A percentile compares a stretch with the other conserved stretches of the same genome.
Conservation (phyloP, 2,797 vertebrate species). For the Aphelocoma californica region DNA sequence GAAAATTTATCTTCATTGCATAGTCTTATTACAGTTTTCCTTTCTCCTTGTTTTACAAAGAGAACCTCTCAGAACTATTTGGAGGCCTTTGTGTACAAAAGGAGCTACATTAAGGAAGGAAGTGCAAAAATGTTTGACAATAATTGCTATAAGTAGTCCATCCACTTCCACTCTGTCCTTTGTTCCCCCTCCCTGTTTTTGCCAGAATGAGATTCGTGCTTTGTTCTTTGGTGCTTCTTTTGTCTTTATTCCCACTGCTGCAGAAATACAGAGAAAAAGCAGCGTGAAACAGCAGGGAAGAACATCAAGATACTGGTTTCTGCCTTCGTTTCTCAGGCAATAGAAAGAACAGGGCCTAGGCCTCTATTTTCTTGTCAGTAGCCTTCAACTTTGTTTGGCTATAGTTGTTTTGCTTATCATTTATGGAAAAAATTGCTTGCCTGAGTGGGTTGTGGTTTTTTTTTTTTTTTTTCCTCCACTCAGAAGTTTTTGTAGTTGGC, state of each 20-base stretch:
- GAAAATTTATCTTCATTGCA: constrained; percentile 46
- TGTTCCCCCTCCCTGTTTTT: neutral
- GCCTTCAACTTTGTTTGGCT: neutral
- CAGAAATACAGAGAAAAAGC: neutral
- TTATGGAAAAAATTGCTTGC: neutral
- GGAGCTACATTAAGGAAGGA: constrained; percentile 39
- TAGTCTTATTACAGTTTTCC: neutral
- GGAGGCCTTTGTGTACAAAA: constrained; percentile 14
- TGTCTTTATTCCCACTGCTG: neutral
- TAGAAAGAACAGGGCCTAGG: neutral
- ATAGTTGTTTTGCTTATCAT: neutral
- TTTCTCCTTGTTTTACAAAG: neutral
- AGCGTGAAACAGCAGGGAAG: neutral
- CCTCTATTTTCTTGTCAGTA: neutral
- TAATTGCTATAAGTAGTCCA: constrained; percentile 40
- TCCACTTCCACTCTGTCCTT: neutral
- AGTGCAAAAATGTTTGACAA: constrained; percentile 45
- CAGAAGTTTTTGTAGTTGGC: neutral
- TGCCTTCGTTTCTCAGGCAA: neutral
- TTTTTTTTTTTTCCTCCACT: neutral
- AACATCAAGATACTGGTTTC: neutral
- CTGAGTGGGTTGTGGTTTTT: neutral
- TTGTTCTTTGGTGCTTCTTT: neutral
- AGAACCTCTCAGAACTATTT: neutral
- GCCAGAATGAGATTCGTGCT: neutral